A percentile compares a stretch with the other conserved stretches of the same genome.
phyloP scores from a whole-genome alignment of 2,888 invertebrate genomes.

The Cheilosia vulpina region DNA sequence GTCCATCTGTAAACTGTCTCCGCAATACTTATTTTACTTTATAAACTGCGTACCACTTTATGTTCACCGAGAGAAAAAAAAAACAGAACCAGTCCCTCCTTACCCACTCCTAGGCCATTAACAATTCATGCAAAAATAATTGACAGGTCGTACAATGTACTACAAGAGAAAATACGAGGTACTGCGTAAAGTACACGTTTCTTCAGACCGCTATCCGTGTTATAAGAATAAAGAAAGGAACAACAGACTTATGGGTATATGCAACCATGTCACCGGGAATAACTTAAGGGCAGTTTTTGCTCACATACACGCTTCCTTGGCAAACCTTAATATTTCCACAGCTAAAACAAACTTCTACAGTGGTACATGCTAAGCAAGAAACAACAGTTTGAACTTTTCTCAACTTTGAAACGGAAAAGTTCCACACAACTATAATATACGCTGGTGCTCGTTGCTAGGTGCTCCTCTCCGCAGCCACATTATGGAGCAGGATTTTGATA shows the following conservation, averaged over 20 bases:
- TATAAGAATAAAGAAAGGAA: background rate
- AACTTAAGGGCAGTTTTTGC: conserved; percentile 52
- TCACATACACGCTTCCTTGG: conserved; percentile 5
- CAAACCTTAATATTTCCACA: conserved; percentile 37
- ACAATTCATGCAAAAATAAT: conserved; percentile 70
- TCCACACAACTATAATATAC: conserved; percentile 21
- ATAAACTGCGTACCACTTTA: too few species aligned
- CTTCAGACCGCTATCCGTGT: conserved; percentile 21
- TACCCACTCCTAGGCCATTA: conserved; percentile 36
- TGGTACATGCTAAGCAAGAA: conserved; percentile 50
- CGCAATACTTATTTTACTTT: too few species aligned
- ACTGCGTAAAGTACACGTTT: conserved; percentile 25
- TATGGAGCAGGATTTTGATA: conserved; percentile 69
- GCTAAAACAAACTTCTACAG: conserved; percentile 64
- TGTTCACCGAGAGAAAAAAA: too few species aligned
- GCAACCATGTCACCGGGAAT: conserved; percentile 52
- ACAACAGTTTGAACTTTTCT: conserved; percentile 72
- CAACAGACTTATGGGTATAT: conserved; percentile 14
- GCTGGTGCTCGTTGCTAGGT: background rate
- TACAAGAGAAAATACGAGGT: conserved; percentile 40
- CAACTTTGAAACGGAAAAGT: conserved; percentile 65
- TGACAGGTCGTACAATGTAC: conserved; percentile 56
- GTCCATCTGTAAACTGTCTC: too few species aligned
- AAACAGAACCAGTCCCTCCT: conserved; percentile 9
- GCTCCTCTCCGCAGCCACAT: conserved; percentile 48